A percentile compares a stretch with the other conserved stretches of the same genome.
phyloP scores from a whole-genome alignment of 2,888 invertebrate species.

The Lumbricus terrestris region DNA sequence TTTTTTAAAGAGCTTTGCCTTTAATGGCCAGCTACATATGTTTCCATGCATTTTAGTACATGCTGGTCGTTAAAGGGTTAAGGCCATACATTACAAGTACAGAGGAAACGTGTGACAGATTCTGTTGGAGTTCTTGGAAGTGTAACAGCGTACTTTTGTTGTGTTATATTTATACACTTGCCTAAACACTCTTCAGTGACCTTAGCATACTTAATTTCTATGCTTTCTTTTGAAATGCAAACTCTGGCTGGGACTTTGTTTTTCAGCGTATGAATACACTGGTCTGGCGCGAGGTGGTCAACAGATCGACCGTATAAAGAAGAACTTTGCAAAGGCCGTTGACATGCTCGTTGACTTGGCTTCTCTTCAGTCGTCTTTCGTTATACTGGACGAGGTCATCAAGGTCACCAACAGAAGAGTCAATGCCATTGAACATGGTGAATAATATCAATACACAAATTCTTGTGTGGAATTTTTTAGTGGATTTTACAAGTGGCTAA shows the following conservation, averaged over 20 bases:
- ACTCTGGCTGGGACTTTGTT: background rate
- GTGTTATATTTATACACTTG: background rate
- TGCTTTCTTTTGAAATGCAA: background rate
- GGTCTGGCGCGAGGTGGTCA: conserved; percentile 96
- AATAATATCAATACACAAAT: background rate
- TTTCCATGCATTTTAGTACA: too few relatives aligned
- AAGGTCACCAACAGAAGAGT: conserved; percentile 98
- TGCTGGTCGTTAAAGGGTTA: too few relatives aligned
- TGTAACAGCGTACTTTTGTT: background rate
- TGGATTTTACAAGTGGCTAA: too few relatives aligned
- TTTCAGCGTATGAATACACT: conserved; percentile 81
- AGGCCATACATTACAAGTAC: background rate
- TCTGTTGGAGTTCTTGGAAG: background rate
- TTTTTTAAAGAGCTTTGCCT: too few relatives aligned
- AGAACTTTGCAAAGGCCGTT: conserved; percentile 87
- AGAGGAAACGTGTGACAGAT: background rate
- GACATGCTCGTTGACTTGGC: conserved; percentile 93
- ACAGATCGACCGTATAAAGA: conserved; percentile 92
- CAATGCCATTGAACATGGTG: conserved; percentile 97
- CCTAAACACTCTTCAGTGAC: background rate
- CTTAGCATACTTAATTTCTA: background rate
- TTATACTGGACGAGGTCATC: conserved; percentile 96
- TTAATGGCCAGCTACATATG: too few relatives aligned
- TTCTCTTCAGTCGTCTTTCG: conserved; percentile 95
- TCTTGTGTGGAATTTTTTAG: too few relatives aligned